These are phyloP conservation scores for Drosophila birchii DNA, from an alignment of 2,888 invertebrate species.

Conservation along the genomic window DNA sequence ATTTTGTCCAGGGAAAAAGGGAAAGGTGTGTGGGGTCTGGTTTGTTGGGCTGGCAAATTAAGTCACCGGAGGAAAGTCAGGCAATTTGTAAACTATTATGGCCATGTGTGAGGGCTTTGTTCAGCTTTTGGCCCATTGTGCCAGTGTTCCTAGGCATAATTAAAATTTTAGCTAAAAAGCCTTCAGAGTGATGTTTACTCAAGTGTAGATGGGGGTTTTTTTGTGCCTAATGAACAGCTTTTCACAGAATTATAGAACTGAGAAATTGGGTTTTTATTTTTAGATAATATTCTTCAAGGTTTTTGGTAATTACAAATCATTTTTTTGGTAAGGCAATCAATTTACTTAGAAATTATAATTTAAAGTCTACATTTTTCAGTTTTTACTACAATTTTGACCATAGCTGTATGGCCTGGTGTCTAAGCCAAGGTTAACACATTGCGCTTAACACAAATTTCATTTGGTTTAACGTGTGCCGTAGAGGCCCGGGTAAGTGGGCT, in stretches of 20 bases:
- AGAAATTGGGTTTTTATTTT: not conserved
- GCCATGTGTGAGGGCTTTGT: slow-evolving; percentile 7
- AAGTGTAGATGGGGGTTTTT: slow-evolving; percentile 60
- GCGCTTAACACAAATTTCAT: slow-evolving; percentile 56
- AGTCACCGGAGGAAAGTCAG: slow-evolving; percentile 53
- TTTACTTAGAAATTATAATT: not conserved
- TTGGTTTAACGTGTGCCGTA: slow-evolving; percentile 27
- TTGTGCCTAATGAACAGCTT: slow-evolving; percentile 40
- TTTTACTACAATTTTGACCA: not conserved
- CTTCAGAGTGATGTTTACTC: slow-evolving; percentile 64
- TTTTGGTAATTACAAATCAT: not conserved
- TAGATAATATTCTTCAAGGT: not conserved
- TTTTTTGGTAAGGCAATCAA: not conserved
- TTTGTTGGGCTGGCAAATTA: slow-evolving; percentile 53
- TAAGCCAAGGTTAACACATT: slow-evolving; percentile 34
- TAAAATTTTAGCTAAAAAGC: slow-evolving; percentile 59
- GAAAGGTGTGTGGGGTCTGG: not conserved
- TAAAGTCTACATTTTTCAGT: fast-evolving
- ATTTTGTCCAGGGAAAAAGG: slow-evolving; percentile 25
- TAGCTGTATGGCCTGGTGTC: not conserved
- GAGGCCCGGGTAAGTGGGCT: slow-evolving; percentile 69
- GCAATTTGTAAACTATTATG: slow-evolving; percentile 47
- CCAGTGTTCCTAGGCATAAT: slow-evolving; percentile 56
- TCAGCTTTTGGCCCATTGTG: not conserved
- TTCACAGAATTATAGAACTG: not conserved